A percentile compares a stretch with the other conserved stretches of the same genome.
Evolutionary conservation across 2,888 invertebrate species (phyloP).

Genomic region (Dysmachus trigonus): DNA sequence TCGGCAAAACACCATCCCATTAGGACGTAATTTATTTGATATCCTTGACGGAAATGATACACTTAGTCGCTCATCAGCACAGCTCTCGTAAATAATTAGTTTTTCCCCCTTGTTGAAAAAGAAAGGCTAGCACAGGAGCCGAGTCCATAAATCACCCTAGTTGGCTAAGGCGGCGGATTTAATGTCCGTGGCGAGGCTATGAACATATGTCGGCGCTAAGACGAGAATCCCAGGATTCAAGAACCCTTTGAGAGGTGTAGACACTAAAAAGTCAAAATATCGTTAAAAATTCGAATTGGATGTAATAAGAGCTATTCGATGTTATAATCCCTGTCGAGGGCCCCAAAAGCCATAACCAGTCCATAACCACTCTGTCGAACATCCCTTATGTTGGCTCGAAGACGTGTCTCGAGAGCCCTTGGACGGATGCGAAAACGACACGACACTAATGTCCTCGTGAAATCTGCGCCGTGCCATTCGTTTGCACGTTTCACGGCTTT

Average conservation of each 20-base stretch:
- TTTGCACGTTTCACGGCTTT: not conserved
- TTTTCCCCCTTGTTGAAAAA: not conserved
- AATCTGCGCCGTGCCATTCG: slow-evolving; percentile 18
- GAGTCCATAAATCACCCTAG: not conserved
- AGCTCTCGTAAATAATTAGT: not conserved
- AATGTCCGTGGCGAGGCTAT: not conserved
- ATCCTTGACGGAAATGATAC: not conserved
- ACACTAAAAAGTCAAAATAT: not conserved
- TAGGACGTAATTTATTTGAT: not conserved
- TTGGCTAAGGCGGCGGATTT: not conserved
- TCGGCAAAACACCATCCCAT: not conserved
- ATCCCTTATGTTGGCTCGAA: not conserved
- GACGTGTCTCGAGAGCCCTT: not conserved
- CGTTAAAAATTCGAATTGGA: not conserved
- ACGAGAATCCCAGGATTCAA: not conserved
- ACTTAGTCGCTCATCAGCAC: not conserved
- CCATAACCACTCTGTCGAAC: not conserved
- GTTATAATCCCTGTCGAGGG: not conserved
- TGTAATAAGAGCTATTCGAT: not conserved
- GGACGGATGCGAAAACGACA: not conserved
- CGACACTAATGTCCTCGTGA: slow-evolving; percentile 3
- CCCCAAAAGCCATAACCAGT: not conserved
- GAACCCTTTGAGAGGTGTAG: not conserved
- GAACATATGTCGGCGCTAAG: not conserved
- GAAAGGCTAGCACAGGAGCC: not conserved